phyloP scores from a whole-genome alignment of 2,797 vertebrate genomes.

The Acanthopagrus latus region DNA sequence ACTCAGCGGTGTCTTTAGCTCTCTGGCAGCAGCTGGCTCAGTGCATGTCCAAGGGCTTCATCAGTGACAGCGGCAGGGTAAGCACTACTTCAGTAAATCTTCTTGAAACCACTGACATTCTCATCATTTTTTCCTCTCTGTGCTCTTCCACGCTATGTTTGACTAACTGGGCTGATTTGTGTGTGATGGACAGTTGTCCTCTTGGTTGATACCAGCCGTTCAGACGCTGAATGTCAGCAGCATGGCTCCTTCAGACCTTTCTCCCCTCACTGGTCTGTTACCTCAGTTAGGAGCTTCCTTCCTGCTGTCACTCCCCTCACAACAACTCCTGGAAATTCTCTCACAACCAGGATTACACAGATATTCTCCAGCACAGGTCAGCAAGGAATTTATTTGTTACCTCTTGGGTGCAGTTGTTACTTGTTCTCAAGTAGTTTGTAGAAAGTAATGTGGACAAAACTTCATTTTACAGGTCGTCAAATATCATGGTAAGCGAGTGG shows the following conservation, averaged over 20 bases:
- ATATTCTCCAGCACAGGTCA: slow-evolving; percentile 89
- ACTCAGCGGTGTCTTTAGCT: slow-evolving; percentile 77
- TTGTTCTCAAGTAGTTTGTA: background rate
- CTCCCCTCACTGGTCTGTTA: slow-evolving; percentile 84
- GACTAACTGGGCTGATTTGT: slow-evolving; percentile 25
- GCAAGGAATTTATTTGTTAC: slow-evolving; percentile 22
- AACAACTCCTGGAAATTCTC: slow-evolving; percentile 85
- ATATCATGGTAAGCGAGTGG: too few species aligned
- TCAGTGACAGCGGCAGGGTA: slow-evolving; percentile 88
- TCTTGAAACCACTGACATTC: background rate
- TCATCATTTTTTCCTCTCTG: background rate
- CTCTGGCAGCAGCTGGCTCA: slow-evolving; percentile 88
- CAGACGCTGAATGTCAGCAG: slow-evolving; percentile 82
- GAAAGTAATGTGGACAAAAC: too few species aligned
- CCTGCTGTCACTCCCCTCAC: slow-evolving; percentile 85
- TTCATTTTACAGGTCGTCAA: too few species aligned
- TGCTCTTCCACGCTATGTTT: slow-evolving; percentile 11
- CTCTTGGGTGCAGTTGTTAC: background rate
- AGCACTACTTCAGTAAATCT: slow-evolving; percentile 26
- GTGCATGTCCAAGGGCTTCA: slow-evolving; percentile 88
- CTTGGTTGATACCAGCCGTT: slow-evolving; percentile 85
- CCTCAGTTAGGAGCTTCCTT: slow-evolving; percentile 88
- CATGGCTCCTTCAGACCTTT: slow-evolving; percentile 79
- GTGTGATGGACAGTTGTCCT: slow-evolving; percentile 84
- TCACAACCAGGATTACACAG: slow-evolving; percentile 80